Percentiles rank a stretch among this genome's conserved stretches.
These are phyloP conservation scores for Cinara cedri DNA, from an alignment of 2,888 invertebrate genomes.

Conservation along the genomic window DNA sequence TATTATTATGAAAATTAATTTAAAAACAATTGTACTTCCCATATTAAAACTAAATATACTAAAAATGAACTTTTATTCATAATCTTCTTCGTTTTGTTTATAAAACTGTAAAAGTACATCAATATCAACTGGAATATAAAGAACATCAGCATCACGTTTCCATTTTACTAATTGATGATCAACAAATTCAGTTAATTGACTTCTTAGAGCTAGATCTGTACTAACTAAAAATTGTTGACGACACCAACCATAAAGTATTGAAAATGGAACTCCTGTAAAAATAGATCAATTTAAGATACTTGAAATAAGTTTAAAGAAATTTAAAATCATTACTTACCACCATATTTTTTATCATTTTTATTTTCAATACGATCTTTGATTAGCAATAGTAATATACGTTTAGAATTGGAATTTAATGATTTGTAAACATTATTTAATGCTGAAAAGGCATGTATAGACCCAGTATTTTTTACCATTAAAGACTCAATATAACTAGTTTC, in stretches of 20 bases:
- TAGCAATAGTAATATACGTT: slow-evolving; percentile 81
- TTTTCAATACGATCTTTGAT: slow-evolving; percentile 82
- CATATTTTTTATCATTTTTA: slow-evolving; percentile 73
- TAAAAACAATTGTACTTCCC: slow-evolving; percentile 29
- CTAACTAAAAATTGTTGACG: slow-evolving; percentile 91
- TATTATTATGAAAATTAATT: slow-evolving; percentile 25
- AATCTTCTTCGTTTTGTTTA: slow-evolving; percentile 58
- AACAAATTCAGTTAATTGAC: slow-evolving; percentile 91
- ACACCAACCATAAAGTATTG: slow-evolving; percentile 82
- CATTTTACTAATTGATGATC: slow-evolving; percentile 91
- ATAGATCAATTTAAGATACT: background rate
- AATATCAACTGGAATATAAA: slow-evolving; percentile 79
- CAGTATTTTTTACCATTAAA: slow-evolving; percentile 77
- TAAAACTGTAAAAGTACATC: slow-evolving; percentile 76
- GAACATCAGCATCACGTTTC: slow-evolving; percentile 79
- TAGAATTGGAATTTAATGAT: slow-evolving; percentile 87
- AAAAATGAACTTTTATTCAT: slow-evolving; percentile 33
- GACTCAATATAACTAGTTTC: slow-evolving; percentile 88
- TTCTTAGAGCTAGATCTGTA: slow-evolving; percentile 86
- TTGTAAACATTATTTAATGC: slow-evolving; percentile 88
- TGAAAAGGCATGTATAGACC: slow-evolving; percentile 73
- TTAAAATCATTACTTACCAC: slow-evolving; percentile 67
- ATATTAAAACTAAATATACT: slow-evolving; percentile 8
- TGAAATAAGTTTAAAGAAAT: background rate
- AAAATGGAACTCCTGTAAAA: slow-evolving; percentile 79